Conservation (phyloP, 2,797 vertebrate genomes). For the Pogoniulus pusillus region DNA sequence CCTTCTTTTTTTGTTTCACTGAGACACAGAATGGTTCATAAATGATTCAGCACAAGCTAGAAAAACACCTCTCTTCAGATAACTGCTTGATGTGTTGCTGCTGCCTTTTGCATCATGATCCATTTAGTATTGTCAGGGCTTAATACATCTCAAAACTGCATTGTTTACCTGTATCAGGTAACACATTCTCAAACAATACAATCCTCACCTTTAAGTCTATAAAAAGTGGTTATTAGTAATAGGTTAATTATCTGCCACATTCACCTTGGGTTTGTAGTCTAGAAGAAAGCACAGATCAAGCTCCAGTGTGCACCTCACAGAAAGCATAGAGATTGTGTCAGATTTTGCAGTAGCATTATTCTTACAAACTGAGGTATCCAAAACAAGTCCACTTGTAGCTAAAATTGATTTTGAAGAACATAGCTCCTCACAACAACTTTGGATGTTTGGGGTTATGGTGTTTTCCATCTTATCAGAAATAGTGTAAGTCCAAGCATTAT, state of each 20-base stretch:
- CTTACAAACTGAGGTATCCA: neutral
- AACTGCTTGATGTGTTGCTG: neutral
- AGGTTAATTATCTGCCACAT: neutral
- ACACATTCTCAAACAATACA: neutral
- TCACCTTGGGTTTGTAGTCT: neutral
- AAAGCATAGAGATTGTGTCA: neutral
- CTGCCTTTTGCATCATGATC: neutral
- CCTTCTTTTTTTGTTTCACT: neutral
- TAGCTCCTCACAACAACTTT: neutral
- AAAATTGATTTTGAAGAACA: neutral
- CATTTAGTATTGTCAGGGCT: neutral
- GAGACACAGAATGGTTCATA: neutral
- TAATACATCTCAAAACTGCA: neutral
- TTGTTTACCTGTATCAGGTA: neutral
- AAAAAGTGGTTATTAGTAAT: constrained; percentile 4
- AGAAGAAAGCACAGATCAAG: neutral
- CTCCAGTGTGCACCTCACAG: neutral
- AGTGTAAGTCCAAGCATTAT: neutral
- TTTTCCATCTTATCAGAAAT: neutral
- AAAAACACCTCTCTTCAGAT: constrained; percentile 10
- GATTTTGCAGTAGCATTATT: neutral
- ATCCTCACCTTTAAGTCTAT: neutral
- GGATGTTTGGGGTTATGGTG: neutral
- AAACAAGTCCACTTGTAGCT: neutral
- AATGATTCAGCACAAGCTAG: neutral